A percentile compares a stretch with the other conserved stretches of the same genome.
Evolutionary conservation across 2,797 vertebrate genomes (phyloP).

Genomic region (Austrolebias charrua): DNA sequence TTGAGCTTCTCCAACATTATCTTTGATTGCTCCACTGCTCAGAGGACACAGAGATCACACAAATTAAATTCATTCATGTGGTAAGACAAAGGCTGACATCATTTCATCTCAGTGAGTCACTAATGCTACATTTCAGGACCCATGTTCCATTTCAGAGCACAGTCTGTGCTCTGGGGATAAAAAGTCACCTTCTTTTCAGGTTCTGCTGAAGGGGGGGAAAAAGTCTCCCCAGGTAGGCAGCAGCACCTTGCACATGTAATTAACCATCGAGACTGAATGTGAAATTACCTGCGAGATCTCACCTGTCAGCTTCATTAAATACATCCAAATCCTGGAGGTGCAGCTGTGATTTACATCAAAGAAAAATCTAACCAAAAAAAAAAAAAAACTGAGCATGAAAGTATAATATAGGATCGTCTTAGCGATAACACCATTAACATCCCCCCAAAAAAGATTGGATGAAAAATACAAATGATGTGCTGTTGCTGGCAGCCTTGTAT

Average conservation of each 20-base stretch:
- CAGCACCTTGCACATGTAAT: conserved; percentile 70
- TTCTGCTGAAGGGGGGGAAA: conserved; percentile 33
- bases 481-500: neutral
- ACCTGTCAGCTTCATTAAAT: conserved; percentile 27
- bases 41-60: conserved; percentile 56
- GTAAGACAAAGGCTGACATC: conserved; percentile 70
- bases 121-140: conserved; percentile 64
- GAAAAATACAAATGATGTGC: neutral
- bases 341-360: neutral
- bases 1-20: conserved; percentile 60
- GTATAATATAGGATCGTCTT: neutral
- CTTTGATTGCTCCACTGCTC: conserved; percentile 64
- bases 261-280: conserved; percentile 52
- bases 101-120: conserved; percentile 57
- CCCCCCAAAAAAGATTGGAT: neutral
- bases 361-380: neutral
- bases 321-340: conserved; percentile 5
- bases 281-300: conserved; percentile 43
- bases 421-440: neutral
- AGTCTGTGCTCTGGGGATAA: conserved; percentile 37
- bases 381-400: neutral
- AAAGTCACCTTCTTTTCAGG: conserved; percentile 62
- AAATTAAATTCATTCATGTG: conserved; percentile 73
- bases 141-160: conserved; percentile 53
- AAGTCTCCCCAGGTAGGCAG: conserved; percentile 50